Evolutionary conservation across 1,140 invertebrate genomes (phyloP), one percentile per base, ranked within the genome.

Genomic region (Thaumatotibia leucotreta): DNA sequence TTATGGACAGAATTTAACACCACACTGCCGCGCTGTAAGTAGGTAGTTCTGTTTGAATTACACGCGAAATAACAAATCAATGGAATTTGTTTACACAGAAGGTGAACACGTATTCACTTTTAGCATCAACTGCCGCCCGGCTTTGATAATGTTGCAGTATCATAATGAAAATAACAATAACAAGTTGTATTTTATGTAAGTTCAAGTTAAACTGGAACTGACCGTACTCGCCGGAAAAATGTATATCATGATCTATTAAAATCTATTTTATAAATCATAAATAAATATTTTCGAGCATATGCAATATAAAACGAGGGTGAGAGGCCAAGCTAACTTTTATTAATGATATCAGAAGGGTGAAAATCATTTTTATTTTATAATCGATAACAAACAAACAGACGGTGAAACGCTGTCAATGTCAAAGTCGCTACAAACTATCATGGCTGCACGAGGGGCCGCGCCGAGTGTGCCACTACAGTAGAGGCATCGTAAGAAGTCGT

Each of bases 11-110:
- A 71, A 71, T 67, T 71, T 61, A 63, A 65, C 52, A 58, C 52
- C 29, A 58, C 52, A 58, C 52, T 27, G 24, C 11, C 52, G 39
- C 61, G 17, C 35, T 65, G 71, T 50, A 72, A n/a, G n/a, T n/a
- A n/a, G n/a, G n/a, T n/a, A n/a, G 14, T 52, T 63, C 73, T 64
- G 68, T 72, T 66, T 69, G 68, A 71, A 50, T 74, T 78, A 79
- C 71, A 76, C 71, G 71, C 72, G 72, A 80, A 77, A 83, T 77
- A 73, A 82, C 80, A 76, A 77, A 76, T 75, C 71, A 66, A 62
- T 67, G 74, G 73, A 79, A 77, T 77, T 76, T 73, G 74, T 83
- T 82, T 82, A 72, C 63, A 82, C 76, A 76, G 75, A 52, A 70
- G 75, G 61, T 66, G 65, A 67, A 66, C 29, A 61, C 62, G 54